phyloP scores from a whole-genome alignment of 2,888 invertebrate species.

The Clanis bilineata region DNA sequence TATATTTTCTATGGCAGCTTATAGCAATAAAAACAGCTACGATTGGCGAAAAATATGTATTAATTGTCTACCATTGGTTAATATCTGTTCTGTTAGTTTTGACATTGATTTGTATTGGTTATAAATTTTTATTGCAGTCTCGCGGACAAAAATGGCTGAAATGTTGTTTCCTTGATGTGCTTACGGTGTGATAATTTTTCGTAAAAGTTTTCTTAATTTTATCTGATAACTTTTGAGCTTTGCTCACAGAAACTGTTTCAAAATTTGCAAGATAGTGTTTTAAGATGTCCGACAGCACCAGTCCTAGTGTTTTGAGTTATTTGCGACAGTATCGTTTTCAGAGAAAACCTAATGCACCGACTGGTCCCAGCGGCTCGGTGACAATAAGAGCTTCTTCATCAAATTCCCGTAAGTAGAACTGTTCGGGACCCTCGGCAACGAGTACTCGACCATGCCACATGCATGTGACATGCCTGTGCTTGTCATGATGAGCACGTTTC shows the following conservation, averaged over 20 bases:
- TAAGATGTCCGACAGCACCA: conserved; percentile 74
- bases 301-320: conserved; percentile 83
- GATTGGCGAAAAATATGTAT: conserved; percentile 10
- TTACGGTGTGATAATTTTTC: conserved; percentile 53
- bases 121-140: conserved; percentile 45
- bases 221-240: conserved; percentile 35
- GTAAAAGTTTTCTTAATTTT: conserved; percentile 50
- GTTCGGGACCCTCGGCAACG: neutral
- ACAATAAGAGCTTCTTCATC: conserved; percentile 61
- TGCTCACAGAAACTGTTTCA: conserved; percentile 31
- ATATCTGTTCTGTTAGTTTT: conserved; percentile 21
- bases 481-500: conserved; percentile 19
- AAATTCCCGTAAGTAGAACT: conserved; percentile 63
- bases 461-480: conserved; percentile 16
- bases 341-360: conserved; percentile 77
- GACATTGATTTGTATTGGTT: conserved; percentile 44
- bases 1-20: neutral
- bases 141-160: conserved; percentile 81
- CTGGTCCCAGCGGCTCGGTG: conserved; percentile 57
- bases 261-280: conserved; percentile 32
- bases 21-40: neutral
- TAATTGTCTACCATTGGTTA: conserved; percentile 33
- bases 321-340: conserved; percentile 87
- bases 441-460: neutral
- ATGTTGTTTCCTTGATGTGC: conserved; percentile 64